Conservation (phyloP, 1,140 invertebrate genomes). For the Zaprionus inermis region DNA sequence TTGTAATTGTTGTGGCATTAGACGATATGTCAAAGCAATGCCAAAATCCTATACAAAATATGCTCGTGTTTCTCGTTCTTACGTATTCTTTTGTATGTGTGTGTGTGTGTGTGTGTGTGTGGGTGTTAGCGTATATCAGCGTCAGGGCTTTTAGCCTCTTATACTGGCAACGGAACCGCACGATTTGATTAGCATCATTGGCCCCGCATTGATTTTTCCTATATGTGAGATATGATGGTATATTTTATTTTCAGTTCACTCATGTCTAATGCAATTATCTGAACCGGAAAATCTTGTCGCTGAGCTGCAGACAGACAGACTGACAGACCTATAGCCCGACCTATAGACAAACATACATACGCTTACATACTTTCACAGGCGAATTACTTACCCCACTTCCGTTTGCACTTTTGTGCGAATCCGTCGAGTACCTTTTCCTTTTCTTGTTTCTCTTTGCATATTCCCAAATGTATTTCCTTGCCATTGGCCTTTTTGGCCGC, state of each 20-base stretch:
- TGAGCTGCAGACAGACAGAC: slow-evolving; percentile 12
- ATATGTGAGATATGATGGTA: slow-evolving; percentile 21
- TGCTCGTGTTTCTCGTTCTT: background rate
- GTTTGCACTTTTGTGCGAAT: slow-evolving; percentile 66
- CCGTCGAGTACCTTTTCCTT: background rate
- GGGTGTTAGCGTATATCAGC: slow-evolving; percentile 6
- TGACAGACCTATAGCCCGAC: no score
- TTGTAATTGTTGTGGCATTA: slow-evolving; percentile 81
- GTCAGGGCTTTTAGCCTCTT: slow-evolving; percentile 46
- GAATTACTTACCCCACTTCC: slow-evolving; percentile 61
- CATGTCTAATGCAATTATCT: slow-evolving; percentile 73
- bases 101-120: slow-evolving; percentile 40
- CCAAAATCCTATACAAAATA: slow-evolving; percentile 68
- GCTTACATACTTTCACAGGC: slow-evolving; percentile 57
- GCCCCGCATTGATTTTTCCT: slow-evolving; percentile 54
- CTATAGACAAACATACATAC: background rate
- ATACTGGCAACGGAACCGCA: slow-evolving; percentile 63
- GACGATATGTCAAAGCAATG: slow-evolving; percentile 81
- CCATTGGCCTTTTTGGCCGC: slow-evolving; percentile 37
- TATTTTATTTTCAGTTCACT: slow-evolving; percentile 64
- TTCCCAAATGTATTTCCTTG: slow-evolving; percentile 67
- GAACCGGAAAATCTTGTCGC: slow-evolving; percentile 61
- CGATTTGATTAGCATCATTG: slow-evolving; percentile 76
- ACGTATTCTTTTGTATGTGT: slow-evolving; percentile 24
- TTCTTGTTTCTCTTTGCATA: slow-evolving; percentile 56